phyloP scores from a whole-genome alignment of 2,797 vertebrate species.

The Poeciliopsis paucimaculata region DNA sequence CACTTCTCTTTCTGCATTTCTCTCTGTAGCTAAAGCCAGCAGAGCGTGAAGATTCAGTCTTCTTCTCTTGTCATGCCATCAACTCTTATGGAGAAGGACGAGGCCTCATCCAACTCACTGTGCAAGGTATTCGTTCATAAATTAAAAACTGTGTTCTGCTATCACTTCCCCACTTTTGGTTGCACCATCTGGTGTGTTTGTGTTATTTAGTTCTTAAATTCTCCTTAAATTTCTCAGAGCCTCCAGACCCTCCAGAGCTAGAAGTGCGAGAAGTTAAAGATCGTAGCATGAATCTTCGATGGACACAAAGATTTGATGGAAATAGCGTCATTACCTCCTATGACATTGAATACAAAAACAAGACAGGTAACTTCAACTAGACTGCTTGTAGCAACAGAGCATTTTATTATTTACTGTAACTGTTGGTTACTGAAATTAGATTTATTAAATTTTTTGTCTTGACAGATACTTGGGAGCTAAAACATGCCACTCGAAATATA shows the following conservation, averaged over 20 bases:
- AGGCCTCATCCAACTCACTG: constrained; percentile 96
- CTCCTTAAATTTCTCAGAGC: constrained; percentile 80
- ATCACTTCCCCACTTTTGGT: constrained; percentile 2
- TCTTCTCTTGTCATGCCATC: constrained; percentile 98
- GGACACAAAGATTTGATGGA: constrained; percentile 96
- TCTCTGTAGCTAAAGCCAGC: constrained; percentile 90
- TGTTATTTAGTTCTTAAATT: constrained; percentile 1
- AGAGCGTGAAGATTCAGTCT: constrained; percentile 95
- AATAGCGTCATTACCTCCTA: constrained; percentile 98
- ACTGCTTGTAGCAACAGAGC: neutral
- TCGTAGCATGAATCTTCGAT: constrained; percentile 96
- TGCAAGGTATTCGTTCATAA: constrained; percentile 86
- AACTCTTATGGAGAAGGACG: constrained; percentile 97
- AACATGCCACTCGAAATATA: constrained; percentile 96
- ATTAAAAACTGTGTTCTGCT: neutral
- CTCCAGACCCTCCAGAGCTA: constrained; percentile 95
- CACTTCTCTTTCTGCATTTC: constrained; percentile 29
- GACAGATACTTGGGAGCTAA: constrained; percentile 95
- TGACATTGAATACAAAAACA: constrained; percentile 99
- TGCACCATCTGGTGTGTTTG: neutral
- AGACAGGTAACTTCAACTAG: constrained; percentile 84
- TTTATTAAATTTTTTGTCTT: neutral
- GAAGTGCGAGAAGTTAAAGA: constrained; percentile 98
- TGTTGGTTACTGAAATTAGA: neutral
- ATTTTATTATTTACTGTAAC: neutral